phyloP scores from a whole-genome alignment of 1,140 invertebrate genomes.

The Drosophila rufa region DNA sequence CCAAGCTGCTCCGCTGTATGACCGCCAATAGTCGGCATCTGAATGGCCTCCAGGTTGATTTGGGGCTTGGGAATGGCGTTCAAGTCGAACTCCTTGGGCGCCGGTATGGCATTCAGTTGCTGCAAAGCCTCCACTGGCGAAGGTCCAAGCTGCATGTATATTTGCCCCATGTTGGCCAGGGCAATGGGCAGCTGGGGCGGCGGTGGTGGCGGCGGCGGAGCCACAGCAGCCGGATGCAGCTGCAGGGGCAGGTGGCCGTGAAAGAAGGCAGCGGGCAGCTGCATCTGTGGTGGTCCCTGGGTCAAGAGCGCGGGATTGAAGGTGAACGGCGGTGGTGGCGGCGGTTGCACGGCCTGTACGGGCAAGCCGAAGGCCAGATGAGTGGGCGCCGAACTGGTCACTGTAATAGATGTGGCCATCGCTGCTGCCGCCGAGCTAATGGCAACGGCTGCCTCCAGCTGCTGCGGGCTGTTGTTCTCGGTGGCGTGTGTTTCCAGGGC shows the following conservation, averaged over 20 bases:
- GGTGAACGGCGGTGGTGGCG: conserved; percentile 84
- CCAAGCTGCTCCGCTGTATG: conserved; percentile 45
- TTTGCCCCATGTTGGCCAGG: conserved; percentile 64
- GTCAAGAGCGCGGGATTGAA: conserved; percentile 83
- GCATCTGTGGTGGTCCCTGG: conserved; percentile 67
- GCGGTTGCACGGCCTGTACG: conserved; percentile 69
- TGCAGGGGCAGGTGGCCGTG: conserved; percentile 67
- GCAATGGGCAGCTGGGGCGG: conserved; percentile 76
- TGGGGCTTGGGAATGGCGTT: conserved; percentile 84
- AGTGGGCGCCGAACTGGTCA: conserved; percentile 74
- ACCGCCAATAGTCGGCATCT: conserved; percentile 65
- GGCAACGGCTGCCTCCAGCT: conserved; percentile 24
- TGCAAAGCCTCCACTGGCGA: conserved; percentile 68
- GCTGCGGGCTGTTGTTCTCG: conserved; percentile 46
- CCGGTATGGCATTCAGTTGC: conserved; percentile 77
- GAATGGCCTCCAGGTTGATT: conserved; percentile 77
- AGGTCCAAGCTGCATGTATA: conserved; percentile 79
- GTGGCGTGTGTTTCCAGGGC: conserved; percentile 33
- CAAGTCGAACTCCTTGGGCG: conserved; percentile 82
- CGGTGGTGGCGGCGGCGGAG: conserved; percentile 76
- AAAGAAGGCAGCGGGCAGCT: conserved; percentile 64
- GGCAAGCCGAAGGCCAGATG: conserved; percentile 70
- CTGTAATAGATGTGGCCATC: conserved; percentile 48
- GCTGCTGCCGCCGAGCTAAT: conserved; percentile 45
- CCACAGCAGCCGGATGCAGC: conserved; percentile 69